These are phyloP conservation scores for Trachymyrmex cornetzi DNA, from an alignment of 1,140 invertebrate species.

Conservation along the genomic window DNA sequence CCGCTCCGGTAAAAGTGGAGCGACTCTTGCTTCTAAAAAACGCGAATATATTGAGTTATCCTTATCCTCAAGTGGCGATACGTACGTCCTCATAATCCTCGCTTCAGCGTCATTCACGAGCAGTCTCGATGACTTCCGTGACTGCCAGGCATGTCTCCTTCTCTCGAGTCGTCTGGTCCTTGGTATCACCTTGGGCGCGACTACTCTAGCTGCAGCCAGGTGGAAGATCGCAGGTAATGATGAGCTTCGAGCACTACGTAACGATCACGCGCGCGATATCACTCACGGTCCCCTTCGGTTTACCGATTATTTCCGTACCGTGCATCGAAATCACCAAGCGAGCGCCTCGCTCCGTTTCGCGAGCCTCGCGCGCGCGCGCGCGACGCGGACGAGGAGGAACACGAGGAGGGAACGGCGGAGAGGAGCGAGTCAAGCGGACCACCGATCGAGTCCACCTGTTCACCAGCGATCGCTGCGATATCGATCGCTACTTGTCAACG, in stretches of 20 bases:
- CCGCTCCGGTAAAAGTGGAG: slow-evolving; percentile 55
- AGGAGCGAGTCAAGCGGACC: background rate
- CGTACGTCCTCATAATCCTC: slow-evolving; percentile 71
- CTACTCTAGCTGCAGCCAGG: background rate
- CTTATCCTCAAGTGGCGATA: slow-evolving; percentile 50
- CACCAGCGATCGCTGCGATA: slow-evolving; percentile 25
- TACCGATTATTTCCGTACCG: slow-evolving; percentile 54
- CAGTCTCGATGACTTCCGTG: slow-evolving; percentile 40
- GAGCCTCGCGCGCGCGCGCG: background rate
- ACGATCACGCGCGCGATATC: slow-evolving; percentile 11
- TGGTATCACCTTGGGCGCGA: slow-evolving; percentile 1
- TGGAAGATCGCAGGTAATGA: slow-evolving; percentile 4
- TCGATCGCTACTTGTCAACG: background rate
- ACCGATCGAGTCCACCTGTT: slow-evolving; percentile 29
- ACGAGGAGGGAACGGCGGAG: background rate
- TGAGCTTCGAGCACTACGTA: slow-evolving; percentile 28
- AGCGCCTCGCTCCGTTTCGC: slow-evolving; percentile 26
- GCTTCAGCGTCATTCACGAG: slow-evolving; percentile 51
- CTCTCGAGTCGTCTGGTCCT: slow-evolving; percentile 4
- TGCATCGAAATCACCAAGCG: slow-evolving; percentile 73
- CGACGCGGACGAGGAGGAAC: background rate
- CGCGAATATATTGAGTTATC: slow-evolving; percentile 9
- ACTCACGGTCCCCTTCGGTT: slow-evolving; percentile 7
- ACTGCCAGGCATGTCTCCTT: slow-evolving; percentile 40
- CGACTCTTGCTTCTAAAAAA: slow-evolving; percentile 11